Conservation (phyloP, 2,797 vertebrate species). For the Coracias cyanogaster region DNA sequence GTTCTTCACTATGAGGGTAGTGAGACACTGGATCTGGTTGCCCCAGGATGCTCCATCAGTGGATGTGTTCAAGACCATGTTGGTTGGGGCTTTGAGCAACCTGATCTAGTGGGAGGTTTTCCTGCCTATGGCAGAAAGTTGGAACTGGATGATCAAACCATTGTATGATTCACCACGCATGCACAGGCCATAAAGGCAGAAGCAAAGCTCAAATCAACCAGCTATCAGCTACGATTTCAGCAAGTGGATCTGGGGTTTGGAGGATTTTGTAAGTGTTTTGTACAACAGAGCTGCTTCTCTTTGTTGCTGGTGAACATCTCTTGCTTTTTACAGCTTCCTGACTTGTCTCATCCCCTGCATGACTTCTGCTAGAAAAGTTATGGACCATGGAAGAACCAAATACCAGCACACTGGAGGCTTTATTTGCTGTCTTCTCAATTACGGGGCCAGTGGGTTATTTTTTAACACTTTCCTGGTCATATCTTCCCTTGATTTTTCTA, state of each 20-base stretch:
- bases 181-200: not conserved
- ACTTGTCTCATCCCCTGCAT: not conserved
- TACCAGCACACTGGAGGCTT: not conserved
- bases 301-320: not conserved
- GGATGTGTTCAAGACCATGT: no score
- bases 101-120: no score
- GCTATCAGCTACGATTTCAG: not conserved
- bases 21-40: no score
- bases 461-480: slow-evolving; percentile 38
- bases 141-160: no score
- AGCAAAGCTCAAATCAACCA: not conserved
- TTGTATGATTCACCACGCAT: no score
- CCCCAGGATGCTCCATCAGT: no score
- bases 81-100: no score
- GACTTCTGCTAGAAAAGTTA: slow-evolving; percentile 27
- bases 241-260: not conserved
- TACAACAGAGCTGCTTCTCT: not conserved
- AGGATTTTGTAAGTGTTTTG: not conserved
- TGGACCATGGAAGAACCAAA: slow-evolving; percentile 41
- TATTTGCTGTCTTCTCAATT: not conserved
- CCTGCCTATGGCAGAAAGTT: no score
- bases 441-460: not conserved
- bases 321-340: not conserved
- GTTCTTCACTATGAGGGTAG: no score
- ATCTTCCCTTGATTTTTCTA: not conserved